These are phyloP conservation scores for Gila robusta DNA, from an alignment of 2,797 vertebrate genomes.

Conservation along the genomic window DNA sequence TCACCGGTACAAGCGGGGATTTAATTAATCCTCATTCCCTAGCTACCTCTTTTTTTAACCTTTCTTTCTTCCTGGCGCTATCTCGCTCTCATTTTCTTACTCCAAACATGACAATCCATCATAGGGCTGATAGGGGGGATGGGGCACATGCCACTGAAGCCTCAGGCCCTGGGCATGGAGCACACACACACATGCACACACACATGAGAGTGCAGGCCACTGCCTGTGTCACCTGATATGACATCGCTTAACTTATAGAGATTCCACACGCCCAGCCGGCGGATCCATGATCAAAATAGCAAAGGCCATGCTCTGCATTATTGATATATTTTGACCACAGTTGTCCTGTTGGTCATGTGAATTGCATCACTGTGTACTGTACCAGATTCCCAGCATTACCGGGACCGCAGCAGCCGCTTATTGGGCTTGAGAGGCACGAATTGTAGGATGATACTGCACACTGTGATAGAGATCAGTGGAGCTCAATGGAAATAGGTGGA, in stretches of 20 bases:
- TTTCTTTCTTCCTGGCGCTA: neutral
- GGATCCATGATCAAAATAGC: neutral
- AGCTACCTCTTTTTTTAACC: neutral
- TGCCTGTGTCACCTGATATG: conserved; percentile 41
- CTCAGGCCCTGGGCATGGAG: neutral
- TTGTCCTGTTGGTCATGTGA: conserved; percentile 19
- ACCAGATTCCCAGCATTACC: neutral
- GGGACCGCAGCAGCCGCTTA: neutral
- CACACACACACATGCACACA: neutral
- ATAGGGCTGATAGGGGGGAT: conserved; percentile 19
- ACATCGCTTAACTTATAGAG: conserved; percentile 23
- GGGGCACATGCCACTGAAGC: conserved; percentile 34
- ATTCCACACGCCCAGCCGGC: neutral
- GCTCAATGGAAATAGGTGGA: neutral
- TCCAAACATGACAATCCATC: conserved; percentile 25
- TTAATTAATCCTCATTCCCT: conserved; percentile 2
- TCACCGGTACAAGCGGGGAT: neutral
- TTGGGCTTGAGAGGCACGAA: neutral
- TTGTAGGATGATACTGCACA: neutral
- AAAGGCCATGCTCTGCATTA: conserved; percentile 24
- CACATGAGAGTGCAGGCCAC: conserved; percentile 12
- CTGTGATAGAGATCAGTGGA: conserved; percentile 30
- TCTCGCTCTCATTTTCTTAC: conserved; percentile 7
- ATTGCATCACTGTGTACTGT: conserved; percentile 20
- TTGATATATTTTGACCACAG: conserved; percentile 15